These are phyloP conservation scores for Papilio demoleus DNA, from an alignment of 2,888 invertebrate genomes.

Conservation along the genomic window DNA sequence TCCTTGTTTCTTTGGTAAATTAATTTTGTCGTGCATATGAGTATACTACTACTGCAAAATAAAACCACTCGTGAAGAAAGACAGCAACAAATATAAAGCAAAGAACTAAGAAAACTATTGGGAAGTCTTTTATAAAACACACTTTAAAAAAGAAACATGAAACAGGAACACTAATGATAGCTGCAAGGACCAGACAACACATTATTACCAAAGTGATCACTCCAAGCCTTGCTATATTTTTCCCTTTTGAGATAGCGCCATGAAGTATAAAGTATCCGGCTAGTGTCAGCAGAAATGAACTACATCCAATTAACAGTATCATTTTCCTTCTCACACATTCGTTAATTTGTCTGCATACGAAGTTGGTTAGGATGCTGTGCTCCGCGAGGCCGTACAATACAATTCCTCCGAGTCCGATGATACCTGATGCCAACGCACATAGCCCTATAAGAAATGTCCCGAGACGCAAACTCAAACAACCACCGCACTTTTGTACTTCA, in stretches of 20 bases:
- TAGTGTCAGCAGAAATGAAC: constrained; percentile 50
- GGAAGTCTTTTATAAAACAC: constrained; percentile 55
- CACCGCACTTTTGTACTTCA: constrained; percentile 51
- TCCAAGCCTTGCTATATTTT: constrained; percentile 40
- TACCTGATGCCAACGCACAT: constrained; percentile 53
- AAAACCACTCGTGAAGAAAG: constrained; percentile 59
- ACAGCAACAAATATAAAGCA: constrained; percentile 45
- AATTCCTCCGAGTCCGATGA: constrained; percentile 51
- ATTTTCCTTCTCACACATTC: constrained; percentile 51
- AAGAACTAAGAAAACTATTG: constrained; percentile 43
- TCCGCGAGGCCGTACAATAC: constrained; percentile 57
- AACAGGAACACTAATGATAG: constrained; percentile 48
- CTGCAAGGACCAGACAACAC: constrained; percentile 47
- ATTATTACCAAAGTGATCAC: constrained; percentile 47
- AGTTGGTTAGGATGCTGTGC: constrained; percentile 46
- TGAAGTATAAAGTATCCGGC: constrained; percentile 51
- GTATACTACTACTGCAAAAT: constrained; percentile 56
- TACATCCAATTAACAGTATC: constrained; percentile 50
- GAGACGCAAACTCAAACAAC: constrained; percentile 34
- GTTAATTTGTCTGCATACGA: constrained; percentile 44
- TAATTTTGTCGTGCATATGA: constrained; percentile 45
- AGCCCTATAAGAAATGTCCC: constrained; percentile 57
- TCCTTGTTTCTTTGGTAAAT: not conserved
- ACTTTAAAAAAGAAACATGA: constrained; percentile 54
- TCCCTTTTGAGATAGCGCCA: constrained; percentile 44